Evolutionary conservation across 2,797 vertebrate species (phyloP), one percentile per base, ranked within the genome.

Genomic region (Melanotaenia parkinsoni): DNA sequence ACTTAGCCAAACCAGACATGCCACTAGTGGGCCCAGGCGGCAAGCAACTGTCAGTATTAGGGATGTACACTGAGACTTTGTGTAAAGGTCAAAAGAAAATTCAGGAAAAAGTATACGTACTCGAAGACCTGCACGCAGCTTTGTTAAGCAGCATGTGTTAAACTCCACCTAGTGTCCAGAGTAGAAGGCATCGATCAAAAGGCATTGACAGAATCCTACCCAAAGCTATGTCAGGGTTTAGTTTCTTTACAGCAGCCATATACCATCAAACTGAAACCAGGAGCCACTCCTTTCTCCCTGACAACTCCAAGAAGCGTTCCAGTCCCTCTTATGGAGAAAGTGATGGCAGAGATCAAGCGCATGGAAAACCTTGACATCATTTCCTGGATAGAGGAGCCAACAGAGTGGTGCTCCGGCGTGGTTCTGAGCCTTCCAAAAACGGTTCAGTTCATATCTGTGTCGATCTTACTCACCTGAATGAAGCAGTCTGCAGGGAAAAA

Each of bases 401-500:
- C 51, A 4, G 57, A 67, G 0, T 67, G 58, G 63, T 77, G 57
- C 5, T 20, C 58, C 0, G 35, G 74, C 0, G 54, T 57, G 68
- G 65, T 74, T 11, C 38, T 5, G 67, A 71, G 5, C 72, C 58
- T 5, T 1, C 47, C 51, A 77, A 67, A 26, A 61, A 28, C 16
- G 22, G 13, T 8, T 11, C 6, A 1, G 6, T 43, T 16, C 9
- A 2, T 0, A 56, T 67, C 0, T 70, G 38, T 10, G 43, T 69
- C 0, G 67, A 65, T 0, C 24, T 77, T 5, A 68, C 47, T 0
- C 22, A 4, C 2, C 24, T 79, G 0, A 43, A 66, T 11, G 18
- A 72, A 14, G 43, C 51, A 56, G 71, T 14, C 0, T 63, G 60
- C 5, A 62, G 68, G 60, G 45, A 72, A 32, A 74, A 75, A 28